Evolutionary conservation across 1,140 invertebrate species (phyloP).

Genomic region (Oryctes rhinoceros): DNA sequence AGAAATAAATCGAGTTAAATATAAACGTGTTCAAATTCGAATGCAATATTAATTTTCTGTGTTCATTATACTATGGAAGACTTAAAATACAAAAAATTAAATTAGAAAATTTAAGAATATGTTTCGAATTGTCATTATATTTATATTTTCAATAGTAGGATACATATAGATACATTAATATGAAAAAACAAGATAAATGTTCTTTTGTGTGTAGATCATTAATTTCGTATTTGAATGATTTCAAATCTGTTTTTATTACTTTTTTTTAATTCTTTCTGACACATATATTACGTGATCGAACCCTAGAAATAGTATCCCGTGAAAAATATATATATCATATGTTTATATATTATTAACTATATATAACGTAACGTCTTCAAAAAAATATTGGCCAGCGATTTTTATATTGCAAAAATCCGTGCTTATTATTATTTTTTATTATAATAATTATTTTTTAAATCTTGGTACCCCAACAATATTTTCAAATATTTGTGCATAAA

Average conservation of each 20-base stretch:
- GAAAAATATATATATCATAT: conserved; percentile 53
- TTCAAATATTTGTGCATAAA: conserved; percentile 13
- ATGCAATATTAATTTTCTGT: too few species aligned
- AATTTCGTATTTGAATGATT: neutral
- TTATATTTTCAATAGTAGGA: conserved; percentile 53
- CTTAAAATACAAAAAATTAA: conserved; percentile 28
- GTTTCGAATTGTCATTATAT: conserved; percentile 52
- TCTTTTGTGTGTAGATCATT: conserved; percentile 35
- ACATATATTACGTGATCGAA: conserved; percentile 54
- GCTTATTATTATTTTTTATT: conserved; percentile 42
- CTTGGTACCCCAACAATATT: conserved; percentile 14
- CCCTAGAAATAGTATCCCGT: conserved; percentile 51
- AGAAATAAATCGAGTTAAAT: too few species aligned
- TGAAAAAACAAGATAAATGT: conserved; percentile 55
- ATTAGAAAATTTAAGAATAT: conserved; percentile 36
- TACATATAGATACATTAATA: conserved; percentile 56
- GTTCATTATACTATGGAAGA: conserved; percentile 28
- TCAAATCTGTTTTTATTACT: conserved; percentile 19
- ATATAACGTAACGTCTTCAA: conserved; percentile 50
- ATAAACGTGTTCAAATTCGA: too few species aligned
- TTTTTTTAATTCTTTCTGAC: conserved; percentile 48
- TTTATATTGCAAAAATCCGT: conserved; percentile 45
- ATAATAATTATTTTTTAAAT: neutral
- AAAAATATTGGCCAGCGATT: conserved; percentile 52
- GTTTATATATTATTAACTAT: conserved; percentile 49